Base-by-base conservation (phyloP, 2,888 invertebrate species). In the Sericinus montela region DNA sequence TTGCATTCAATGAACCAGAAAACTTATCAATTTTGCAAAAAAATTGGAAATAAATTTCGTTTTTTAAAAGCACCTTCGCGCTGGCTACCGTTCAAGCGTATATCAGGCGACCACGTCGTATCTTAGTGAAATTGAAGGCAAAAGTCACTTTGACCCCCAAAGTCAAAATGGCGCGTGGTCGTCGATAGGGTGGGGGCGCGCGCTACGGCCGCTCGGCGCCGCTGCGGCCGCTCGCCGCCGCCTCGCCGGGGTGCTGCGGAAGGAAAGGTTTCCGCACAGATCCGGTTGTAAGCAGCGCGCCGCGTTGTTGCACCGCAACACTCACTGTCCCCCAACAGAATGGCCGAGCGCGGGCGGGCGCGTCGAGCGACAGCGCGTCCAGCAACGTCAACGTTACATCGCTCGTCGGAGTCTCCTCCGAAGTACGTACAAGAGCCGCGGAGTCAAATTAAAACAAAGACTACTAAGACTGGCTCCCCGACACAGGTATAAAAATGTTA, bases 191-290 rank as follows among this genome's bases (percentile, higher is more conserved):
- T 16, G 28, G 52, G 53, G 48, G 52, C 48, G 53, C 37, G 57
- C 50, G 48, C 59, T 62, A 62, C 44, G 39, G 55, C 42, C 49
- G 54, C 48, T 52, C 59, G 48, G 48, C 58, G 56, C 49, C 58
- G 58, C 56, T 53, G 44, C 60, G 59, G 39, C 55, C 57, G 53
- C 50, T 49, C 53, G 49, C 53, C 54, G 56, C 43, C 52, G 55
- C 53, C 51, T 50, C 49, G 52, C 53, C 39, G 45, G 54, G 54
- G 55, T 58, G 62, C 63, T 62, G 63, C 54, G 63, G 56, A 65
- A 61, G 60, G 60, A 65, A 63, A 61, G 55, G 59, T 41, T 14
- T 53, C 53, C 56, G 53, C 54, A 60, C 55, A 50, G 57, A 53
- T 54, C 45, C 57, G 57, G 34, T 38, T 38, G 19, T 48, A 47